Evolutionary conservation across 2,113 vertebrate genomes (phyloP).

Genomic region (Monopterus albus): DNA sequence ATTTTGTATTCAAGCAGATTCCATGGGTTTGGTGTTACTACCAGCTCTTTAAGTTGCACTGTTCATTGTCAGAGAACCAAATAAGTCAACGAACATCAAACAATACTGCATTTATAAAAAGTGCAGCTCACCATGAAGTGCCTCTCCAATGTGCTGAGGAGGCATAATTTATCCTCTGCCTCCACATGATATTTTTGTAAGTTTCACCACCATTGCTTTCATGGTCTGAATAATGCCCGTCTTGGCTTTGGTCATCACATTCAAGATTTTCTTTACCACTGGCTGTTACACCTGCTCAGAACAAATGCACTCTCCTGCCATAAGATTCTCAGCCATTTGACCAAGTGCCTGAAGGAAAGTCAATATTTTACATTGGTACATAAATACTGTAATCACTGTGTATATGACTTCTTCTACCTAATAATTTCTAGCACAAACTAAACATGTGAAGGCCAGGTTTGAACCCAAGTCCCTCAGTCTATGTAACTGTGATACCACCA

Average conservation of each 20-base stretch:
- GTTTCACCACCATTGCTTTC: slow-evolving; percentile 78
- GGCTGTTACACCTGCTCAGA: slow-evolving; percentile 87
- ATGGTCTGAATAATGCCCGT: slow-evolving; percentile 78
- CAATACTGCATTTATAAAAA: neutral
- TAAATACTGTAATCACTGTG: too few relatives aligned
- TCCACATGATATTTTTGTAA: slow-evolving; percentile 85
- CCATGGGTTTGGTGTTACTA: too few relatives aligned
- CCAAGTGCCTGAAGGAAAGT: slow-evolving; percentile 78
- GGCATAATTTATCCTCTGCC: slow-evolving; percentile 86
- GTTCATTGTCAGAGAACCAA: neutral
- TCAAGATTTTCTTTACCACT: slow-evolving; percentile 84
- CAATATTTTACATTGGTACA: too few relatives aligned
- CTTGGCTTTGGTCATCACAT: slow-evolving; percentile 81
- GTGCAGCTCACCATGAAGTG: slow-evolving; percentile 89
- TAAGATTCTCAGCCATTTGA: slow-evolving; percentile 88
- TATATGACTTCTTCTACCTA: neutral
- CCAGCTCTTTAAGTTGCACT: too few relatives aligned
- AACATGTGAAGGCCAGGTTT: neutral
- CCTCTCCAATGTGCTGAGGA: slow-evolving; percentile 87
- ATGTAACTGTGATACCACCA: too few relatives aligned
- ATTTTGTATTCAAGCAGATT: neutral
- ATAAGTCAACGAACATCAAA: neutral
- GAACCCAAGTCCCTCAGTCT: neutral
- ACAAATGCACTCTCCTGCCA: slow-evolving; percentile 87
- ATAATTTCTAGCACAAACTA: neutral